Base-by-base conservation (phyloP, 2,113 vertebrate species). In the Thalassoma bifasciatum region DNA sequence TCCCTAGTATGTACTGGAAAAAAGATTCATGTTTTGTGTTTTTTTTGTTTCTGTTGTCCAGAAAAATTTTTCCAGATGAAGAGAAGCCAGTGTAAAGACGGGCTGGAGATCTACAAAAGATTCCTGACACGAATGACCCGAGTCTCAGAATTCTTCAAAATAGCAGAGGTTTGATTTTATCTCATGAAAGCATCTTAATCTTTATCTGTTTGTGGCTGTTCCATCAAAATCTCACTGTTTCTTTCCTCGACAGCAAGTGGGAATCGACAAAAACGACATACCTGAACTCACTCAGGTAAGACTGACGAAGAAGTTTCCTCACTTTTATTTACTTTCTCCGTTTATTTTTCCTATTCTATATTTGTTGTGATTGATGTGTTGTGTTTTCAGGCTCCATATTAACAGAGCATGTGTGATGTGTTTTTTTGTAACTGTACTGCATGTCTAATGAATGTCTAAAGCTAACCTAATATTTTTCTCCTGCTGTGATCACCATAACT, bases 41-140 rank as follows among this genome's bases (percentile, higher is more conserved):
- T 1, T n/a, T n/a, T n/a, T 30, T 30, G 21, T 1, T 22, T 78
- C 13, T 71, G 62, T 71, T 72, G 13, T 81, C 36, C 79, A 99
- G 98, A 99, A 93, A 99, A 99, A 86, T 99, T 99, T 90, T 99
- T 99, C 95, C 97, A 99, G 92, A 99, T 99, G 98, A 99, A 99
- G 92, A 97, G 97, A 89, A 96, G 97, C 66, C 98, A 99, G 65
- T 99, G 98, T 93, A 99, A 97, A 95, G 98, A 99, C 36, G 98
- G 97, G 23, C 93, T 99, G 88, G 98, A 99, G 95, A 98, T 99
- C 92, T 99, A 99, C 92, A 99, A 99, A 89, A 95, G 95, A 69
- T 99, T 99, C 93, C 92, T 99, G 66, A 99, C 96, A 67, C 94
- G 98, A 89, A 99, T 99, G 98, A 99, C 97, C 14, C 94, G 96